Evolutionary conservation across 2,113 vertebrate genomes (phyloP).

Genomic region (Cricetomys ansorgei): DNA sequence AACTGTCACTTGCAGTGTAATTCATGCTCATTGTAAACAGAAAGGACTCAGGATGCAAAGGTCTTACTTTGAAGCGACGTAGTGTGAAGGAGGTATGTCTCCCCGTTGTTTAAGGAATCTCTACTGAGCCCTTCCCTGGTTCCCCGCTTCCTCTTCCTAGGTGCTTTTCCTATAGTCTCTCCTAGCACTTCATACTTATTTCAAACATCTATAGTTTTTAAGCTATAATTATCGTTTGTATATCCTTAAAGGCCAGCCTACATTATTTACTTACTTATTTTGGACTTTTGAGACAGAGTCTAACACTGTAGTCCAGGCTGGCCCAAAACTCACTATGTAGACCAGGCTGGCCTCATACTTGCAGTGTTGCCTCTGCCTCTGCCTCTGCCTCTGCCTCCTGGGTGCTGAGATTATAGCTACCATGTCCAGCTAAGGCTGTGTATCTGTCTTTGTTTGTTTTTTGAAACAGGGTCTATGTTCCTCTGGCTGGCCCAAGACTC

Average conservation of each 20-base stretch:
- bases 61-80: neutral
- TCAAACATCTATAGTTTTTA: neutral
- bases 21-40: neutral
- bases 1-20: neutral
- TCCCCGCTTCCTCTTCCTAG: neutral
- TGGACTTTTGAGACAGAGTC: neutral
- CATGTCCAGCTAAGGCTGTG: neutral
- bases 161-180: neutral
- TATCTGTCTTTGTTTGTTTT: neutral
- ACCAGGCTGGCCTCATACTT: neutral
- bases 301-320: neutral
- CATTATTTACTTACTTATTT: neutral
- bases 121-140: neutral
- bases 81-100: neutral
- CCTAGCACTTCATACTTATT: neutral
- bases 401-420: neutral
- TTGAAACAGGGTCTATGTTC: neutral
- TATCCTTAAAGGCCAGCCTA: conserved; percentile 7
- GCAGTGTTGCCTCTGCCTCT: neutral
- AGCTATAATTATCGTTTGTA: neutral
- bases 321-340: neutral
- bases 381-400: neutral
- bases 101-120: neutral
- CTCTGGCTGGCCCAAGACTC: too few species aligned
- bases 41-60: neutral